Conservation (phyloP, 2,888 invertebrate genomes). For the Lycia hirtaria region DNA sequence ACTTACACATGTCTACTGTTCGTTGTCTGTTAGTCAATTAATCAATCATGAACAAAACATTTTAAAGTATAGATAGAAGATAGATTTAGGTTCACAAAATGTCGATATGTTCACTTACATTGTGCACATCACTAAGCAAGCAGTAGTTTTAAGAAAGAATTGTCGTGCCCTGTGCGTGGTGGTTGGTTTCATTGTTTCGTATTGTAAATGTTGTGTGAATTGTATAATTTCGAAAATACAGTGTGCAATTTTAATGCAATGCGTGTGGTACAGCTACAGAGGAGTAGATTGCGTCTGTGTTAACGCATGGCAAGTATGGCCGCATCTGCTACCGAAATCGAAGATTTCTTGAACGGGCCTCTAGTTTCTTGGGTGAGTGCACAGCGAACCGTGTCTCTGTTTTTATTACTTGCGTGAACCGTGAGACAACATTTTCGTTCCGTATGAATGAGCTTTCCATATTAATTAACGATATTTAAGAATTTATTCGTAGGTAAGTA, state of each 20-base stretch:
- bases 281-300: constrained; percentile 66
- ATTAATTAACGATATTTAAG: constrained; percentile 27
- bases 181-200: constrained; percentile 27
- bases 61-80: too few relatives aligned
- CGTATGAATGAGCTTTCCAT: constrained; percentile 60
- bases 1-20: too few relatives aligned
- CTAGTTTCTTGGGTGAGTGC: constrained; percentile 94
- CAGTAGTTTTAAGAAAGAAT: constrained; percentile 4
- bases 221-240: constrained; percentile 42
- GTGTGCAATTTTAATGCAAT: constrained; percentile 67
- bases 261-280: constrained; percentile 61
- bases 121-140: not conserved
- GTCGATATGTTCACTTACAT: not conserved
- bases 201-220: constrained; percentile 63
- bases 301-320: constrained; percentile 82
- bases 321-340: constrained; percentile 90
- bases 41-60: too few relatives aligned
- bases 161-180: constrained; percentile 12
- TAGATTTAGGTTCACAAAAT: not conserved
- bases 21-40: too few relatives aligned
- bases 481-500: not conserved
- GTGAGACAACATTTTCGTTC: constrained; percentile 67
- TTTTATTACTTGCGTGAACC: constrained; percentile 65
- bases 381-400: constrained; percentile 69
- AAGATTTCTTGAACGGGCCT: constrained; percentile 93